A percentile compares a stretch with the other conserved stretches of the same genome.
Conservation (phyloP, 2,797 vertebrate genomes). For the Sebastes paucispinis region DNA sequence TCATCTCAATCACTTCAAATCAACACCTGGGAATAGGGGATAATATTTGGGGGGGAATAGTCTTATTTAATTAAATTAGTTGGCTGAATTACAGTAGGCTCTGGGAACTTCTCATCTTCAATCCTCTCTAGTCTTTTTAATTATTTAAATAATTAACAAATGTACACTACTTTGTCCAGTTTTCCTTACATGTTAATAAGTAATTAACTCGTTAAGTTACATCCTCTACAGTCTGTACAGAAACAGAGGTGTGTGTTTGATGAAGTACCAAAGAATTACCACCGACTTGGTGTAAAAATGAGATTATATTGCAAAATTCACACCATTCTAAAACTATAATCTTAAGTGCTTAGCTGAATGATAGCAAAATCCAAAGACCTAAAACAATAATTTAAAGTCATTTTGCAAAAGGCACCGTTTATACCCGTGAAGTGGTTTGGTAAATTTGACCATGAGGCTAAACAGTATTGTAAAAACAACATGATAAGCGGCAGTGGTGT, state of each 20-base stretch:
- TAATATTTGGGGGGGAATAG: background rate
- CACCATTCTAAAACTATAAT: conserved; percentile 25
- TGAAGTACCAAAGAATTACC: background rate
- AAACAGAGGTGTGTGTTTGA: background rate
- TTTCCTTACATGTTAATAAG: conserved; percentile 23
- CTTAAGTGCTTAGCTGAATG: conserved; percentile 1
- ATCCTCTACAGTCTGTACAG: conserved; percentile 3
- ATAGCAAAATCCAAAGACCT: conserved; percentile 11
- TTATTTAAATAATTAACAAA: conserved; percentile 45
- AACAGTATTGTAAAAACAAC: conserved; percentile 50
- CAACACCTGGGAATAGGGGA: conserved; percentile 1
- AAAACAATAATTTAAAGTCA: conserved; percentile 42
- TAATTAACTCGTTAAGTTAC: conserved; percentile 12
- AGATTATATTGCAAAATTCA: conserved; percentile 6
- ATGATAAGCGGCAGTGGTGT: conserved; percentile 19
- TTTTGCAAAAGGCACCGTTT: conserved; percentile 70
- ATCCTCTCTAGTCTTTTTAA: conserved; percentile 1
- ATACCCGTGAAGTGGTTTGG: conserved; percentile 47
- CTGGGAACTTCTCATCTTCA: background rate
- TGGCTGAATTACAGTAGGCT: conserved; percentile 18
- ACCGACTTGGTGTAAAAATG: background rate
- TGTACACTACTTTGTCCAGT: conserved; percentile 6
- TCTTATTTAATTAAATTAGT: conserved; percentile 6
- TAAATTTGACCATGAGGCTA: conserved; percentile 35
- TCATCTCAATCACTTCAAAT: conserved; percentile 57